phyloP scores from a whole-genome alignment of 1,140 invertebrate species.

The Caenorhabditis remanei region DNA sequence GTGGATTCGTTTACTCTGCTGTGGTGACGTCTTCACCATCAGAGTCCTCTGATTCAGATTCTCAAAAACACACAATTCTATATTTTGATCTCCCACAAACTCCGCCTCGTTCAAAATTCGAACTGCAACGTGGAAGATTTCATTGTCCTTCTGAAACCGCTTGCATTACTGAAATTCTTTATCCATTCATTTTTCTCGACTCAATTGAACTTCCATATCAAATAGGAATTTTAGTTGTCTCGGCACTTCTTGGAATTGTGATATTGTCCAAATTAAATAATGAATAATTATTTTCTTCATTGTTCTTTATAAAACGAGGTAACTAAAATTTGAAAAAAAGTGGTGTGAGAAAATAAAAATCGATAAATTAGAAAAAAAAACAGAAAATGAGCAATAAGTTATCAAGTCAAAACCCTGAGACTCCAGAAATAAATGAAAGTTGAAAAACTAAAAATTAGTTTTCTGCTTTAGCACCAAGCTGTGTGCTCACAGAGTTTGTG shows the following conservation, averaged over 20 bases:
- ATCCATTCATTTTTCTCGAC: slow-evolving; percentile 33
- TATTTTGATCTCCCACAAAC: slow-evolving; percentile 28
- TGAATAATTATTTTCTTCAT: not conserved
- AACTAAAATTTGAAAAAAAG: not conserved
- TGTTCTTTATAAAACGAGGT: too few species aligned
- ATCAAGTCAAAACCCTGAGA: slow-evolving; percentile 34
- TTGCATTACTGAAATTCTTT: slow-evolving; percentile 17
- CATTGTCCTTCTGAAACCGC: slow-evolving; percentile 51
- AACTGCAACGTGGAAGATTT: slow-evolving; percentile 19
- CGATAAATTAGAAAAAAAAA: not conserved
- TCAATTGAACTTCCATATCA: slow-evolving; percentile 37
- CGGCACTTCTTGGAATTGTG: not conserved
- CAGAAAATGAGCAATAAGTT: slow-evolving; percentile 47
- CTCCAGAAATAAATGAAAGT: not conserved
- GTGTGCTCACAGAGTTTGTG: slow-evolving; percentile 65
- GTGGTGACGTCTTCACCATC: not conserved
- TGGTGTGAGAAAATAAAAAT: too few species aligned
- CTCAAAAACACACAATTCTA: not conserved
- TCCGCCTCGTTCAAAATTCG: not conserved
- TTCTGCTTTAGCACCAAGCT: slow-evolving; percentile 63
- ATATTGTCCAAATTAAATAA: not conserved
- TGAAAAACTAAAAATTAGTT: not conserved
- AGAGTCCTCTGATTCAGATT: not conserved
- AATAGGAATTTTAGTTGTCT: slow-evolving; percentile 30
- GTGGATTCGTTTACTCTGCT: slow-evolving; percentile 9